Conservation (phyloP, 2,888 invertebrate species). For the Chaetogeoica ovagalla region DNA sequence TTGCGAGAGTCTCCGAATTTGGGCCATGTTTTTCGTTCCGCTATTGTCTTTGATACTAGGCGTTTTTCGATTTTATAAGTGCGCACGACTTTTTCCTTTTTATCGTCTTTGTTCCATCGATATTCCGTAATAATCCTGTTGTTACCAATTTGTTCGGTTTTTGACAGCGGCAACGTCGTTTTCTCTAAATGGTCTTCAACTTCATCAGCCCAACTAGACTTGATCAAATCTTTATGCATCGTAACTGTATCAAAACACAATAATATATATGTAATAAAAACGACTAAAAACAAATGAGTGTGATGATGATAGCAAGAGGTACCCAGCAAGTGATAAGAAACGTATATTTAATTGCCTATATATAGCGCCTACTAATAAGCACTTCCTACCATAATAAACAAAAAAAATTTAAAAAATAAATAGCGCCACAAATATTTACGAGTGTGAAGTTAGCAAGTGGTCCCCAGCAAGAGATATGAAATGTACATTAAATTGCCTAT, state of each 20-base stretch:
- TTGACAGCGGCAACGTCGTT: constrained; percentile 70
- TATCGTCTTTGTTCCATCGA: constrained; percentile 86
- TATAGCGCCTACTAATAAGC: too few relatives aligned
- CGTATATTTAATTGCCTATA: too few relatives aligned
- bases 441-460: too few relatives aligned
- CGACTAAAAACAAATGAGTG: too few relatives aligned
- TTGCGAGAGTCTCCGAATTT: constrained; percentile 91
- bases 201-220: constrained; percentile 95
- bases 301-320: too few relatives aligned
- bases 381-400: too few relatives aligned
- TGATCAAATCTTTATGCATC: constrained; percentile 61
- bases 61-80: constrained; percentile 92
- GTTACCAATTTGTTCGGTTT: constrained; percentile 78
- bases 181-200: constrained; percentile 73
- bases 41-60: constrained; percentile 87
- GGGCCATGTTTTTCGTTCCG: constrained; percentile 88
- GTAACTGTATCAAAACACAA: neutral
- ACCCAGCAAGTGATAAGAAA: too few relatives aligned
- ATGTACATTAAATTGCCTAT: too few relatives aligned
- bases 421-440: too few relatives aligned
- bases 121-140: constrained; percentile 91
- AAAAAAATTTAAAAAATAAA: too few relatives aligned
- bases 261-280: too few relatives aligned
- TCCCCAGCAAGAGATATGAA: too few relatives aligned
- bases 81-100: constrained; percentile 81